Base-by-base conservation (phyloP, 2,113 vertebrate genomes). In the Varanus salvator region DNA sequence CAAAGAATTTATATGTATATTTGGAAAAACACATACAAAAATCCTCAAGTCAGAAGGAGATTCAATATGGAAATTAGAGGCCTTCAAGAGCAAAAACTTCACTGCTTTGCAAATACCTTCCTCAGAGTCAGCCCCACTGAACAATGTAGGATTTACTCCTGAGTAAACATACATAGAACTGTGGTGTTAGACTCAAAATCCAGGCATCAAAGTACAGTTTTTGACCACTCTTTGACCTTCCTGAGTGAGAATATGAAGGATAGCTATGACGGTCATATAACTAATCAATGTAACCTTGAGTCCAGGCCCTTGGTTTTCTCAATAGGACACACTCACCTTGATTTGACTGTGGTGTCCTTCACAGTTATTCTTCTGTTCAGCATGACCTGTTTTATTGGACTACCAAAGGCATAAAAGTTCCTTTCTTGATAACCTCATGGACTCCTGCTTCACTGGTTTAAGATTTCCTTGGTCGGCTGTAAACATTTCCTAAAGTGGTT, bases 401-500 rank as follows among this genome's bases (percentile, higher is more conserved):
- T 74, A 74, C 64, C 38, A 64, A 1, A 66, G 75, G 78, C 90
- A 83, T 27, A 93, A 91, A 66, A 3, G 4, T 89, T 68, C 8
- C 6, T 50, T 91, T 87, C 85, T 90, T 34, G 50, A 85, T 87
- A 48, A 82, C 44, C 92, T 94, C 86, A 86, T 29, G 87, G 27
- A 31, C 86, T 88, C n/a, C 50, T 88, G 66, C 84, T 94, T 91
- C 86, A 89, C 0, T 89, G 38, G 29, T 93, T 94, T 92, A 93
- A 93, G 71, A 92, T 74, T 91, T 76, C 71, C 81, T 84, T 54
- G 1, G 48, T 34, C 50, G 2, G 38, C 31, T 92, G 23, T 75
- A 80, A 89, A 93, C 57, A 92, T 81, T 90, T 89, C 89, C 60
- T 91, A 90, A 92, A 64, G 81, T 80, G 71, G 81, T 95, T 80